A percentile compares a stretch with the other conserved stretches of the same genome.
phyloP scores from a whole-genome alignment of 64 coral and sea anemone genomes.

The Pachyseris speciosa region DNA sequence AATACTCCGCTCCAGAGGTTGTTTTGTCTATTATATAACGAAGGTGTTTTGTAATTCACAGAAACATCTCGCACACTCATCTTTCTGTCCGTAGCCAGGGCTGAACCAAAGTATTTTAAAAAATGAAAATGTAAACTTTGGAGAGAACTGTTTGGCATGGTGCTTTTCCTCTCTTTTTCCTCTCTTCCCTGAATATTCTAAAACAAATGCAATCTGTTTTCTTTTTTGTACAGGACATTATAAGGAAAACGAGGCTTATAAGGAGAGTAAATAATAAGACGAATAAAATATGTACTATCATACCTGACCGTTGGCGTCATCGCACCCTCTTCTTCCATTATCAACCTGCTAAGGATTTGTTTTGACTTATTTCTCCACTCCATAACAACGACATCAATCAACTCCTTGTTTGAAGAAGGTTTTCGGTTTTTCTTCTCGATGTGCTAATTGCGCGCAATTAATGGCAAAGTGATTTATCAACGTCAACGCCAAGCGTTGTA shows the following conservation, averaged over 20 bases:
- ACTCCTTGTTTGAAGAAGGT: slow-evolving; percentile 52
- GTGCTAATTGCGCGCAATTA: slow-evolving; percentile 58
- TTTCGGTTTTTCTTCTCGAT: slow-evolving; percentile 11
- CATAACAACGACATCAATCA: slow-evolving; percentile 49
- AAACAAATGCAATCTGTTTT: too few species aligned
- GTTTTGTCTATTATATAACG: too few species aligned
- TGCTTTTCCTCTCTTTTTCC: too few species aligned
- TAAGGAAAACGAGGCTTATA: background rate
- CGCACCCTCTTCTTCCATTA: slow-evolving; percentile 23
- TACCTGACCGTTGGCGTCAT: slow-evolving; percentile 50
- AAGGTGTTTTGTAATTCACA: too few species aligned
- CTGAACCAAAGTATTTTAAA: too few species aligned
- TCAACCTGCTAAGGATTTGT: slow-evolving; percentile 14
- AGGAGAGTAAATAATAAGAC: background rate
- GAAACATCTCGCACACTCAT: too few species aligned
- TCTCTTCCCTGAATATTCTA: too few species aligned
- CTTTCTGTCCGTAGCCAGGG: too few species aligned
- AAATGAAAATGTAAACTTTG: too few species aligned
- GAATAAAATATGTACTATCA: background rate
- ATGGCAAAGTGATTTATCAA: slow-evolving; percentile 36
- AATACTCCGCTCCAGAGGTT: too few species aligned
- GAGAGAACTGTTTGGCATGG: too few species aligned
- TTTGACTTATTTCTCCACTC: slow-evolving; percentile 2
- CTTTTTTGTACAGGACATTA: background rate
- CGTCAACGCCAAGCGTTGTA: background rate